Evolutionary conservation across 2,888 invertebrate genomes (phyloP).

Genomic region (Sipha maydis): DNA sequence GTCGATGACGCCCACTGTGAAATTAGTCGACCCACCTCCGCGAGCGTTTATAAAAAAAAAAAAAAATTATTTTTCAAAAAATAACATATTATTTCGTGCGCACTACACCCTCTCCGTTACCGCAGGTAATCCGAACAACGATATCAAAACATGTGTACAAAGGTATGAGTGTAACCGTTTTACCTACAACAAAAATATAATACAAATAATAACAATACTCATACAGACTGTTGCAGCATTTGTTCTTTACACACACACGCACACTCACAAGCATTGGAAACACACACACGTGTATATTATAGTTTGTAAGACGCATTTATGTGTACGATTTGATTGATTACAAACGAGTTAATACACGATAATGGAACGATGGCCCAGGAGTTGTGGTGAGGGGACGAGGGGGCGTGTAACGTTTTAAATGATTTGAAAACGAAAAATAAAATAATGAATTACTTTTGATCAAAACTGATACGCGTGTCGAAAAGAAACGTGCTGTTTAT

Average conservation of each 20-base stretch:
- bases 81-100: neutral
- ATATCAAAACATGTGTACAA: neutral
- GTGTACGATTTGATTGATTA: conserved; percentile 35
- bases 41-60: neutral
- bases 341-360: conserved; percentile 39
- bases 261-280: too few species aligned
- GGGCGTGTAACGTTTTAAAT: conserved; percentile 30
- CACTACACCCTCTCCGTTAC: neutral
- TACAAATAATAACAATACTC: conserved; percentile 16
- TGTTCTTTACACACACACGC: neutral
- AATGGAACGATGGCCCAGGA: conserved; percentile 8
- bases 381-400: neutral
- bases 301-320: neutral
- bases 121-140: neutral
- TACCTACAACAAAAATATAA: neutral
- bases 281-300: too few species aligned
- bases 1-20: conserved; percentile 47
- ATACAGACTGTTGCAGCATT: neutral
- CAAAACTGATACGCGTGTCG: conserved; percentile 32
- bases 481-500: conserved; percentile 15
- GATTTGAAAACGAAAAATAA: conserved; percentile 32
- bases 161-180: too few species aligned
- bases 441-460: conserved; percentile 47
- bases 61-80: conserved; percentile 9
- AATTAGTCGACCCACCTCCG: conserved; percentile 36